Conservation (phyloP, 2,888 invertebrate species). For the Lobophora halterata region DNA sequence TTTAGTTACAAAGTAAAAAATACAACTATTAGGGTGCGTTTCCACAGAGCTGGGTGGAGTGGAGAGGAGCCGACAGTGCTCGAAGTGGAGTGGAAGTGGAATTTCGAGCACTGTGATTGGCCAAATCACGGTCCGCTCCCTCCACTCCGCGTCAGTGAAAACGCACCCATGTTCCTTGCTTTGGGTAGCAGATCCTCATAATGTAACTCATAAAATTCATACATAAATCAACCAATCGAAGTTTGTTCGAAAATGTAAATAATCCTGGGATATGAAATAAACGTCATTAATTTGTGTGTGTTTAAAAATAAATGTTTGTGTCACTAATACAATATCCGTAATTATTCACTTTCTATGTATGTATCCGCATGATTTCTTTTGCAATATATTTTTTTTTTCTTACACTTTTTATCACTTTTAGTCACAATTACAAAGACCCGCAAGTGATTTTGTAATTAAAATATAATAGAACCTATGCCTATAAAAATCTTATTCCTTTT, state of each 20-base stretch:
- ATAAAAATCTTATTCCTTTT: too few relatives aligned
- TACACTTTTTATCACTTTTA: neutral
- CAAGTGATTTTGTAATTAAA: too few relatives aligned
- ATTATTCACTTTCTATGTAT: conserved; percentile 41
- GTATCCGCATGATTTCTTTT: conserved; percentile 21
- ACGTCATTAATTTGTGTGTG: conserved; percentile 34
- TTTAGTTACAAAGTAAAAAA: neutral
- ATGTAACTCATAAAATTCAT: conserved; percentile 21
- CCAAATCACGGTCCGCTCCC: too few relatives aligned
- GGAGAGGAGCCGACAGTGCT: too few relatives aligned
- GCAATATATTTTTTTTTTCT: conserved; percentile 5
- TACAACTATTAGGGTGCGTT: too few relatives aligned
- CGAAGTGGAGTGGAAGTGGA: too few relatives aligned
- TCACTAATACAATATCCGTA: conserved; percentile 54
- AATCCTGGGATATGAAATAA: conserved; percentile 10
- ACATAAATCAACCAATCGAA: conserved; percentile 7
- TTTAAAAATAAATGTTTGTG: conserved; percentile 47
- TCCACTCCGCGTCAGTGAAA: too few relatives aligned
- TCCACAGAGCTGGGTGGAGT: too few relatives aligned
- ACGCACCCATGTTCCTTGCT: conserved; percentile 6
- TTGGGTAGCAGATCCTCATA: conserved; percentile 16
- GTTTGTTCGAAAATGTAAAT: conserved; percentile 32
- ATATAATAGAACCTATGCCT: too few relatives aligned
- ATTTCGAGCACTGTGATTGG: too few relatives aligned
- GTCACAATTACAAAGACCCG: too few relatives aligned